Conservation (phyloP, 2,113 vertebrate genomes). For the Labeo catla region DNA sequence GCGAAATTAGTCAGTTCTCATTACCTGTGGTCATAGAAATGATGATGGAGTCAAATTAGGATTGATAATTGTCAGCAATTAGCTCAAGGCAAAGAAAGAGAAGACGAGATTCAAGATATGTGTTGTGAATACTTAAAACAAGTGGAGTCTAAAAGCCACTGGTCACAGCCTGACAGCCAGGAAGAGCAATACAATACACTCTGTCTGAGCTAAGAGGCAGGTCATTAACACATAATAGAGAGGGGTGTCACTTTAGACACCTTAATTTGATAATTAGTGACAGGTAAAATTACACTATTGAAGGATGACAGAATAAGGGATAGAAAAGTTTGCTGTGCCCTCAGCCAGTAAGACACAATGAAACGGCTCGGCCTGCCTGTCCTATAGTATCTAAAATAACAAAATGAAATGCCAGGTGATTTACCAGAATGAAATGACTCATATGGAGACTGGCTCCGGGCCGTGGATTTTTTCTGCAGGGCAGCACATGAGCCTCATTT, state of each 20-base stretch:
- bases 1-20: slow-evolving; percentile 26
- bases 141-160: slow-evolving; percentile 37
- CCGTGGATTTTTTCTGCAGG: not conserved
- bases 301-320: slow-evolving; percentile 38
- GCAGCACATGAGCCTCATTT: not conserved
- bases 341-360: slow-evolving; percentile 42
- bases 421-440: not conserved
- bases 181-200: slow-evolving; percentile 49
- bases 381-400: slow-evolving; percentile 14
- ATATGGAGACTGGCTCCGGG: not conserved
- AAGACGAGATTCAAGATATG: slow-evolving; percentile 43
- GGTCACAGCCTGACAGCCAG: slow-evolving; percentile 47
- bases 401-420: slow-evolving; percentile 1
- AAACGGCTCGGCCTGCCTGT: not conserved
- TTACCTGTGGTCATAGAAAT: slow-evolving; percentile 42
- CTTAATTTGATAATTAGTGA: slow-evolving; percentile 63
- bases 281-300: slow-evolving; percentile 51
- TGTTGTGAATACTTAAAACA: slow-evolving; percentile 48
- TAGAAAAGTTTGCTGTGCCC: slow-evolving; percentile 43
- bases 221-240: slow-evolving; percentile 60
- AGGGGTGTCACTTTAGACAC: slow-evolving; percentile 52
- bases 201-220: slow-evolving; percentile 56
- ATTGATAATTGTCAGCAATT: slow-evolving; percentile 54
- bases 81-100: slow-evolving; percentile 35
- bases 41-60: slow-evolving; percentile 54